These are phyloP conservation scores for Aporophyla nigra DNA, from an alignment of 2,888 invertebrate species.

Conservation along the genomic window DNA sequence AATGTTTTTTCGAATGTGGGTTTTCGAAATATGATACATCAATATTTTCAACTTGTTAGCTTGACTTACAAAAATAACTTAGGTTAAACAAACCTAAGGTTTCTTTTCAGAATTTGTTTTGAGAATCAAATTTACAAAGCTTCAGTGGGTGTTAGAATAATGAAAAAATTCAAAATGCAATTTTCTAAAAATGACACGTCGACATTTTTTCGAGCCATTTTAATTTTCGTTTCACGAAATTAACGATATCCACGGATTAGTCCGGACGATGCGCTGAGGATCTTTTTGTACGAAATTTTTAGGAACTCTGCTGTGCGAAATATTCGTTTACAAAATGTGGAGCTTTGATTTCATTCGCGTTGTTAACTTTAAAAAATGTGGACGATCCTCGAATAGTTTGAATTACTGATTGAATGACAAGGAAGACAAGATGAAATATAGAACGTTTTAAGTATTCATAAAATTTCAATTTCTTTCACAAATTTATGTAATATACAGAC, in stretches of 20 bases:
- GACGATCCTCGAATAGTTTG: no score
- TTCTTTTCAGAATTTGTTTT: conserved; percentile 5
- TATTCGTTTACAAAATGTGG: conserved; percentile 44
- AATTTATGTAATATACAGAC: neutral
- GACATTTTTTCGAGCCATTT: conserved; percentile 58
- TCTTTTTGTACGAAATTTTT: conserved; percentile 48
- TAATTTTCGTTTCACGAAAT: conserved; percentile 65
- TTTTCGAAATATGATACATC: no score
- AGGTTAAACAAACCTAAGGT: neutral
- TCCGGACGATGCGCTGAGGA: conserved; percentile 22
- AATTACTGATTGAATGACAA: neutral
- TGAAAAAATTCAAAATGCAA: conserved; percentile 52
- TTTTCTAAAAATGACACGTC: conserved; percentile 59
- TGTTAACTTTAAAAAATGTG: neutral
- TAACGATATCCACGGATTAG: conserved; percentile 64
- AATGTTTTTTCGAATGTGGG: conserved; percentile 20
- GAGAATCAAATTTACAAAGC: neutral
- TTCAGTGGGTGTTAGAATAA: conserved; percentile 28
- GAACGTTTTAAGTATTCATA: neutral
- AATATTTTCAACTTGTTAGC: neutral
- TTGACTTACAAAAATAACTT: conserved; percentile 4
- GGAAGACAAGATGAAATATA: neutral
- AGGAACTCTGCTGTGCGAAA: conserved; percentile 32
- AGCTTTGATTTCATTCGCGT: conserved; percentile 1
- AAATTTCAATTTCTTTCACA: neutral